phyloP scores from a whole-genome alignment of 2,113 vertebrate species.

The Nymphicus hollandicus region DNA sequence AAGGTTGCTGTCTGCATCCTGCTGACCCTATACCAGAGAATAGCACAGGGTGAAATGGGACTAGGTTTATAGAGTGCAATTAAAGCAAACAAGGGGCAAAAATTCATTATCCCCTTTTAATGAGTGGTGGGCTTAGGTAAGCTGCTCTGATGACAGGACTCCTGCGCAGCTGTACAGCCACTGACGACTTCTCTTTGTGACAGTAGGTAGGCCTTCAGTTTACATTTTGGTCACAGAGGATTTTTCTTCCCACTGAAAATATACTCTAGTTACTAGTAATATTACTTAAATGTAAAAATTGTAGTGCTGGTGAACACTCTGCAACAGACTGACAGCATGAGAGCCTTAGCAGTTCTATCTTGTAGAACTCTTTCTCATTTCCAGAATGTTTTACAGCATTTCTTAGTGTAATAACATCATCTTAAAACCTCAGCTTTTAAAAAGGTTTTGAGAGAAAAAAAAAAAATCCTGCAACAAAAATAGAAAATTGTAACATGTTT shows the following conservation, averaged over 20 bases:
- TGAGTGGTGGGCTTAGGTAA: background rate
- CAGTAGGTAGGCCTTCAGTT: background rate
- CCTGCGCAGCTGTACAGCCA: background rate
- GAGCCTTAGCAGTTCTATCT: background rate
- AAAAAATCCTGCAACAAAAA: background rate
- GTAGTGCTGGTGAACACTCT: background rate
- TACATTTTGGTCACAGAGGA: background rate
- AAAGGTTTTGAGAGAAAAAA: background rate
- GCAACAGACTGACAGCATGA: background rate
- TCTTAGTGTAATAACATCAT: background rate
- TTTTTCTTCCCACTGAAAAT: background rate
- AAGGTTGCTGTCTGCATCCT: background rate
- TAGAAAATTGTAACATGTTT: slow-evolving; percentile 32
- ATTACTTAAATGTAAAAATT: background rate
- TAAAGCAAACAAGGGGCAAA: background rate
- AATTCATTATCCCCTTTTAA: background rate
- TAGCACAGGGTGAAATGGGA: rapidly evolving
- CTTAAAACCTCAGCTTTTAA: background rate
- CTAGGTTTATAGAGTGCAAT: background rate
- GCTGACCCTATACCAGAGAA: background rate
- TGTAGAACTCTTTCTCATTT: background rate
- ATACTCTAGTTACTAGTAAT: background rate
- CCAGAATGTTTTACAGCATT: background rate
- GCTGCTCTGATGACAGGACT: background rate
- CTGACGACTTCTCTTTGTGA: background rate